Percentiles rank a stretch among this genome's conserved stretches.
phyloP scores from a whole-genome alignment of 2,888 invertebrate species.

The Drosophila flavopinicola region DNA sequence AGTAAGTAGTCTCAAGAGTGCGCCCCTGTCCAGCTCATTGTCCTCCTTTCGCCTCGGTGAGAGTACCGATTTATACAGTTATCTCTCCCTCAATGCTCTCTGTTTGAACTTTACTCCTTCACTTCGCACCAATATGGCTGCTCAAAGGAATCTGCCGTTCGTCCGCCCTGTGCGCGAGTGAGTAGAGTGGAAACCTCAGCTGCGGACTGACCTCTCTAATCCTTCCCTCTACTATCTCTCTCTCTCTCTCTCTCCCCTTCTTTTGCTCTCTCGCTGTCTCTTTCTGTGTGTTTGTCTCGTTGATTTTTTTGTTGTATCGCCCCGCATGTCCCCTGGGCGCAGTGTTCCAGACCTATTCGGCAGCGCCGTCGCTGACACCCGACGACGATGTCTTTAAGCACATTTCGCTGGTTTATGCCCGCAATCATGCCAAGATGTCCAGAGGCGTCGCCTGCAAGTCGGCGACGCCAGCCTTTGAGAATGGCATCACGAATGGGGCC shows the following conservation, averaged over 20 bases:
- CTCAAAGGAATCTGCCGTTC: constrained; percentile 90
- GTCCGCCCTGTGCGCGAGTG: constrained; percentile 90
- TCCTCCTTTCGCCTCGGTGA: constrained; percentile 1
- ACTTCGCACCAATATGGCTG: constrained; percentile 83
- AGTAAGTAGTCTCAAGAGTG: constrained; percentile 88
- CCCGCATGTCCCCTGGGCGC: constrained; percentile 87
- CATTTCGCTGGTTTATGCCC: constrained; percentile 92
- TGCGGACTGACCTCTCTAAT: constrained; percentile 18
- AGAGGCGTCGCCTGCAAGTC: constrained; percentile 92
- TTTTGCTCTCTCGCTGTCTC: background rate
- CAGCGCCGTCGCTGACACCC: constrained; percentile 92
- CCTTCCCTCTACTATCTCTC: background rate
- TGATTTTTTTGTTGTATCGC: constrained; percentile 22
- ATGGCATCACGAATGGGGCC: constrained; percentile 97
- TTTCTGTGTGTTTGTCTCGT: constrained; percentile 7
- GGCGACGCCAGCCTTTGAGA: constrained; percentile 90
- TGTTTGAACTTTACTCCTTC: constrained; percentile 61
- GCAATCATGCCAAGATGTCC: constrained; percentile 95
- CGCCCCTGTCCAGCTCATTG: background rate
- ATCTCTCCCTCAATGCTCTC: constrained; percentile 58
- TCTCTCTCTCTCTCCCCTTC: constrained; percentile 13
- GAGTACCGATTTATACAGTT: constrained; percentile 77
- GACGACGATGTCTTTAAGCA: constrained; percentile 97
- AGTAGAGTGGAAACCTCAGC: constrained; percentile 85
- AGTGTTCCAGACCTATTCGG: constrained; percentile 95